phyloP scores from a whole-genome alignment of 2,113 vertebrate genomes.

The Lipotes vexillifer region DNA sequence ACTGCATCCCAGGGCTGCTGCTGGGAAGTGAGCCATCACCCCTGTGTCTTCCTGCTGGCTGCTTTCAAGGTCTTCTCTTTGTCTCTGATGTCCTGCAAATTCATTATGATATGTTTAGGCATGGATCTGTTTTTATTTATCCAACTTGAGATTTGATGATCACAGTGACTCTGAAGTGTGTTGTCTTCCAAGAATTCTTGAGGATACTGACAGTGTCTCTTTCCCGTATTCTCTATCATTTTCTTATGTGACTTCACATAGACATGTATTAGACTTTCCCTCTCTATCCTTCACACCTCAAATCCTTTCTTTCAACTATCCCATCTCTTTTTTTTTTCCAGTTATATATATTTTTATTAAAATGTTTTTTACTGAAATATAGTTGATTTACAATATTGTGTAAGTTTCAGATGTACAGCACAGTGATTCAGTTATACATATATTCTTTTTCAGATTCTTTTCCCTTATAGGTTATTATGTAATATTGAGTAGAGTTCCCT shows the following conservation, averaged over 20 bases:
- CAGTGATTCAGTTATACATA: not conserved
- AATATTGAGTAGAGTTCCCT: not conserved
- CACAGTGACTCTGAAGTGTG: not conserved
- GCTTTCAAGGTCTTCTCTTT: not conserved
- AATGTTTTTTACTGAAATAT: not conserved
- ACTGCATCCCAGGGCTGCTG: not conserved
- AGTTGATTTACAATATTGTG: not conserved
- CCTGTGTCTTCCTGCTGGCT: not conserved
- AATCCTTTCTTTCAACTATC: not conserved
- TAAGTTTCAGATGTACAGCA: not conserved
- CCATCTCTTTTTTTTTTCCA: not conserved
- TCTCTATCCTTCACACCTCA: not conserved
- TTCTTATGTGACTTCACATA: not conserved
- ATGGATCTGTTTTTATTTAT: not conserved
- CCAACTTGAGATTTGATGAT: not conserved
- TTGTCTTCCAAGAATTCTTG: not conserved
- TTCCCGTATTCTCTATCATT: not conserved
- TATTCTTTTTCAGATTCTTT: not conserved
- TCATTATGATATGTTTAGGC: not conserved
- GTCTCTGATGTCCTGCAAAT: not conserved
- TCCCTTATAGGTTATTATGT: not conserved
- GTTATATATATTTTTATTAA: not conserved
- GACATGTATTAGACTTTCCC: not conserved
- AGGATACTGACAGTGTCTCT: not conserved
- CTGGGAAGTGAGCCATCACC: not conserved